Evolutionary conservation across 1,140 invertebrate genomes (phyloP), one percentile per base, ranked within the genome.

Genomic region (Hycleus cichorii): DNA sequence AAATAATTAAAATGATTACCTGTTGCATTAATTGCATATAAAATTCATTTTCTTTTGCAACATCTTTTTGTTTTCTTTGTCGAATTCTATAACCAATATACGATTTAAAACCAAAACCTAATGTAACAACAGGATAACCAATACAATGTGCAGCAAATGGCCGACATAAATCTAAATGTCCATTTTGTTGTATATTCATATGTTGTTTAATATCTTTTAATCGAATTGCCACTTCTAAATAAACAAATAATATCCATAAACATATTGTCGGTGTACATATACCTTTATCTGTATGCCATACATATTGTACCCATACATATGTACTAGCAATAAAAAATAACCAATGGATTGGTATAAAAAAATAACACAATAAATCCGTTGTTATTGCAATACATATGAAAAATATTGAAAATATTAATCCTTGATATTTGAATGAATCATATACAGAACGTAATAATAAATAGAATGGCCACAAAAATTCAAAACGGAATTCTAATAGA

Each of bases 381-480:
- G 95, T 98, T 60, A 98, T 83, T 66, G 95, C 94, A 75, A 99
- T 93, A 76, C 93, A 97, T 67, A 98, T 89, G 80, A 98, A 98
- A 78, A 98, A 95, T 66, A 98, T 87, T 69, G 95, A 96, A 78
- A 98, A 98, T 75, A 94, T 93, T 83, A 98, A 83, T 75, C 95
- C 95, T 84, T 98, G 96, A 79, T 97, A 97, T 81, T 96, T 97
- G 76, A 95, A 98, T 61, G 93, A 95, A 78, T 98, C 95, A 80
- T 97, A 94, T 60, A 97, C 90, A 76, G 93, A 97, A 77, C 95
- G 85, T 55, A 98, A 79, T 64, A 98, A 83, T 63, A 98, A 83
- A 92, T 95, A 98, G 77, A 98, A 95, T 46, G 96, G 96, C 93
- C 95, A 98, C 65, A 98, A 83, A 80, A 97, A 97, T 82, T 99